Evolutionary conservation across 2,113 vertebrate species (phyloP).

Genomic region (Hypanus sabinus): DNA sequence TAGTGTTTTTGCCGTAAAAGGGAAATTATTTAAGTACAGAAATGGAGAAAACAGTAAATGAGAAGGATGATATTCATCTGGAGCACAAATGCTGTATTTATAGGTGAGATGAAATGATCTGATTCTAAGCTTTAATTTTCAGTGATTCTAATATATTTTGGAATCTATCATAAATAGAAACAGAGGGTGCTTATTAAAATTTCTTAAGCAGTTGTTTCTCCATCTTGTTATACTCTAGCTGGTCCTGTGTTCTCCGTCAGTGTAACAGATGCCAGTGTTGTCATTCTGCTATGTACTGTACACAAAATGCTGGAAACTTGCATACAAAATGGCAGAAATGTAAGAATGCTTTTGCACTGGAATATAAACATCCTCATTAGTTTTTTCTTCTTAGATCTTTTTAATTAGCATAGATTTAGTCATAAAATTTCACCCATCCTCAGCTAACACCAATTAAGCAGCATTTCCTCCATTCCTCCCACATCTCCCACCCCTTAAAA

Average conservation of each 20-base stretch:
- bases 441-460: conserved; percentile 3
- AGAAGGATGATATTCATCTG: neutral
- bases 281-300: neutral
- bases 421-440: neutral
- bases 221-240: neutral
- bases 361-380: conserved; percentile 7
- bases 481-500: neutral
- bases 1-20: neutral
- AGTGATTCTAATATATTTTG: neutral
- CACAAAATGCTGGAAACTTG: neutral
- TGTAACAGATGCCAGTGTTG: neutral
- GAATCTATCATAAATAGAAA: neutral
- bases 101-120: neutral
- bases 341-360: conserved; percentile 13
- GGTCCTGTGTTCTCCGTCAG: neutral
- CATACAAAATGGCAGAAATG: neutral
- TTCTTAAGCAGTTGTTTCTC: neutral
- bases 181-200: too few species aligned
- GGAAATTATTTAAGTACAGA: neutral
- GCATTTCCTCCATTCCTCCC: too few species aligned
- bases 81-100: neutral
- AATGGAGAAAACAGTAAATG: neutral
- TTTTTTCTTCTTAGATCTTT: neutral
- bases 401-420: conserved; percentile 3
- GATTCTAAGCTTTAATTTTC: neutral